Base-by-base conservation (phyloP, 2,888 invertebrate genomes). In the Pristionchus entomophagus region DNA sequence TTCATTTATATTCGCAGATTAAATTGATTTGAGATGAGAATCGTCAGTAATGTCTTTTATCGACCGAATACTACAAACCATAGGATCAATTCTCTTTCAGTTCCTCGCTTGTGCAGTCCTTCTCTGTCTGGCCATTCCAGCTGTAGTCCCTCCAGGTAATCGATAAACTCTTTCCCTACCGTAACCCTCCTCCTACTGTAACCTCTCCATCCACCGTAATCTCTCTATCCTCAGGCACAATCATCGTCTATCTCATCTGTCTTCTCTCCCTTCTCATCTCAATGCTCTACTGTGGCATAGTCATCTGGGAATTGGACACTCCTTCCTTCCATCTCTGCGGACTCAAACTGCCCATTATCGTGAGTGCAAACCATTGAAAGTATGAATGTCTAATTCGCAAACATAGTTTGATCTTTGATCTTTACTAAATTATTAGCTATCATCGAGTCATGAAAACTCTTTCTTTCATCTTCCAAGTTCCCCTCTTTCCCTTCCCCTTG, bases 291-390 rank as follows among this genome's bases (percentile, higher is more conserved):
- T 69, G 45, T 32, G 69, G 49, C 17, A 35, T 69, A 14, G 35
- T 84, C 32, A 45, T 84, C 84, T 69, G 32, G 35, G 84, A 84
- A 35, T 32, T 84, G n/a, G 84, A 84, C 38, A 84, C 65, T 1
- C 49, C 84, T 41, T 69, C 65, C 10, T 84, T 84, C 69, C 84
- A 84, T 41, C n/a, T 84, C 51, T 84, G 35, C 65, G 26, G 41
- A 5, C 22, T 84, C 35, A 49, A 84, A 32, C 14, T 84, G 8
- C 49, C 65, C 17, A 62, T 84, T 19, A 45, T 84, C 17, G 84
- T 82, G 29, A 82, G 82, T 38, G 19, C 26, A 29, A 59, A 26
- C 26, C 59, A n/a, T n/a, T n/a, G n/a, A n/a, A n/a, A n/a, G n/a
- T n/a, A n/a, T n/a, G n/a, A n/a, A n/a, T n/a, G n/a, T n/a, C n/a